Base-by-base conservation (phyloP, 2,888 invertebrate genomes). In the Chalcosyrphus nemorum region DNA sequence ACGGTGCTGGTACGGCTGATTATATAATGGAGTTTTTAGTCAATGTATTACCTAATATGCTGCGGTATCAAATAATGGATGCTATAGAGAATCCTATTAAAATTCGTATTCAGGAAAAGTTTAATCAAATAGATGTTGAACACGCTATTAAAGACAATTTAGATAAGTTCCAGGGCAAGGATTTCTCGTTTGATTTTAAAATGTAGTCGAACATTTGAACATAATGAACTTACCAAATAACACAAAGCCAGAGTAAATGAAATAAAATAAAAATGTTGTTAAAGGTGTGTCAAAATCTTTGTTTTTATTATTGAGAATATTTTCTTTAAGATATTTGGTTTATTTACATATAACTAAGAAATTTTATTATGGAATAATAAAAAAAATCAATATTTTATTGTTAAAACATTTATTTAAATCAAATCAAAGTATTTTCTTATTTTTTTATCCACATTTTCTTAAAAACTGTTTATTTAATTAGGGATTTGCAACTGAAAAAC, bases 31-130 rank as follows among this genome's bases (percentile, higher is more conserved):
- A 98, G 91, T 95, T 96, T 75, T 93, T 93, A 3, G 93, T 97
- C 0, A 98, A 97, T 90, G 92, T 97, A 54, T 88, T 97, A 61
- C 97, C 97, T 0, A 97, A 98, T 92, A 92, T 97, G 52, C 92
- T 98, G 81, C 93, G 97, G 68, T 96, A 96, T 89, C 97, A 97
- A 91, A 96, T 97, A 78, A 95, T 97, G 94, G 96, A 96, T 88
- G 96, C 96, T 0, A 89, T 97, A 41, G 97, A 97, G 91, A 94
- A 94, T 38, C 96, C 97, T 0, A 91, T 97, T 2, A 95, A 94
- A 89, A 93, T 94, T 86, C 94, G 94, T 80, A 92, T 97, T 2
- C 94, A 94, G 87, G 95, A 95, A 87, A 91, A 91, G 54, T 91
- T 97, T 45, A 93, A 96, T 89, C 94, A 94, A 87, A 92, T 97